Percentiles rank a stretch among this genome's conserved stretches.
Evolutionary conservation across 2,113 vertebrate species (phyloP).

Genomic region (Gavialis gangeticus): DNA sequence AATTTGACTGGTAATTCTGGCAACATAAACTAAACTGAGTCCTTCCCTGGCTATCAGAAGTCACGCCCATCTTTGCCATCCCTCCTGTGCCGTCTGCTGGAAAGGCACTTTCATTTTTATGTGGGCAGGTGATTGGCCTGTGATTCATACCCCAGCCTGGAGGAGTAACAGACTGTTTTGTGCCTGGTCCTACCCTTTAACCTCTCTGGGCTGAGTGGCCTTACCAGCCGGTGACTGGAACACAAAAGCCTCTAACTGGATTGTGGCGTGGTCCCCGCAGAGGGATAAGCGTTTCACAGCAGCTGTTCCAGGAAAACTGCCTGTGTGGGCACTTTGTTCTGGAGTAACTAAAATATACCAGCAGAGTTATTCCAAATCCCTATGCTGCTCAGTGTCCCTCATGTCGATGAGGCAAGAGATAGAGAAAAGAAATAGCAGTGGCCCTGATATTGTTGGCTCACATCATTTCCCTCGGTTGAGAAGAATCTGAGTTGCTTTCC

Average conservation of each 20-base stretch:
- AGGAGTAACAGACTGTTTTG: background rate
- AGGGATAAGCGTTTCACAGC: background rate
- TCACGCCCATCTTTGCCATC: background rate
- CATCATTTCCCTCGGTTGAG: background rate
- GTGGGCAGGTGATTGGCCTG: background rate
- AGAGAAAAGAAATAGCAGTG: background rate
- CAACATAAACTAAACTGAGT: background rate
- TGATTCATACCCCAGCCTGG: background rate
- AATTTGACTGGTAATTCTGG: background rate
- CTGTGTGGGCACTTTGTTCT: background rate
- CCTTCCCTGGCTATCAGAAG: background rate
- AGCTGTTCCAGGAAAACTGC: background rate
- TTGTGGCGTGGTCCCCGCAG: background rate
- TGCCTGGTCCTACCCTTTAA: background rate
- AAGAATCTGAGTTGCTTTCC: background rate
- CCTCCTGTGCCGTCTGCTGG: fast-evolving
- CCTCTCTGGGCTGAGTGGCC: background rate
- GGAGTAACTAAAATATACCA: background rate
- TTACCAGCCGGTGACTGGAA: background rate
- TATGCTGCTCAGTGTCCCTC: background rate
- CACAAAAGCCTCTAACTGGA: background rate
- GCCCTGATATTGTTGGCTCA: background rate
- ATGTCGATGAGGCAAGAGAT: background rate
- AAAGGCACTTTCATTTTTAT: background rate
- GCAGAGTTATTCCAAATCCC: background rate